phyloP scores from a whole-genome alignment of 2,797 vertebrate genomes.

The Numenius phaeopus region DNA sequence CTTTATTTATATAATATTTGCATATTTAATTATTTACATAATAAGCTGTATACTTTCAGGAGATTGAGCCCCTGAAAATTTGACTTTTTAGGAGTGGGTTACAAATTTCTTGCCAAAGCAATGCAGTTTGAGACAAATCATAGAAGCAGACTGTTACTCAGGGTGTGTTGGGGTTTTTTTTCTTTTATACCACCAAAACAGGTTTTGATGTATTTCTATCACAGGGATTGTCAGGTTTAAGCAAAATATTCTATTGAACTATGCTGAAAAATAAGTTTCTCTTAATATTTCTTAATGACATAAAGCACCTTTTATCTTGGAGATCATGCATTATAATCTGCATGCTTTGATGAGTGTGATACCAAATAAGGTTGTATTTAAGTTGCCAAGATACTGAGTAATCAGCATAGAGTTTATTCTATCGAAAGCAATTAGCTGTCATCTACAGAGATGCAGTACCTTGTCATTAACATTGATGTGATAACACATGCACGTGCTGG shows the following conservation, averaged over 20 bases:
- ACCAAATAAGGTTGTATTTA: background rate
- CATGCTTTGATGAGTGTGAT: background rate
- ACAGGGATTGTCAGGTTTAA: background rate
- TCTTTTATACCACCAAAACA: background rate
- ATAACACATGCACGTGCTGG: background rate
- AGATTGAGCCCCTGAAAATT: background rate
- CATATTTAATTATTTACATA: background rate
- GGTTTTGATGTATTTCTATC: background rate
- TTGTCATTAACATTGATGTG: background rate
- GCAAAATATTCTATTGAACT: background rate
- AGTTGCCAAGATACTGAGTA: background rate
- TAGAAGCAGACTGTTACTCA: background rate
- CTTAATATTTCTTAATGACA: background rate
- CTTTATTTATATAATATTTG: background rate
- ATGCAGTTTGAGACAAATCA: background rate
- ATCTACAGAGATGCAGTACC: background rate
- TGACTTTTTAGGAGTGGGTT: background rate
- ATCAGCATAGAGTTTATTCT: slow-evolving; percentile 15
- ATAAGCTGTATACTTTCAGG: background rate
- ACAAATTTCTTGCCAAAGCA: background rate
- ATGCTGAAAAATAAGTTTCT: background rate
- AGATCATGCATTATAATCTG: background rate
- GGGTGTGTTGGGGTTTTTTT: fast-evolving
- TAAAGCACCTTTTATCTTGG: background rate
- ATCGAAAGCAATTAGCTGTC: background rate